Evolutionary conservation across 2,888 invertebrate species (phyloP), one percentile per base, ranked within the genome.

Genomic region (Piscicola geometra): DNA sequence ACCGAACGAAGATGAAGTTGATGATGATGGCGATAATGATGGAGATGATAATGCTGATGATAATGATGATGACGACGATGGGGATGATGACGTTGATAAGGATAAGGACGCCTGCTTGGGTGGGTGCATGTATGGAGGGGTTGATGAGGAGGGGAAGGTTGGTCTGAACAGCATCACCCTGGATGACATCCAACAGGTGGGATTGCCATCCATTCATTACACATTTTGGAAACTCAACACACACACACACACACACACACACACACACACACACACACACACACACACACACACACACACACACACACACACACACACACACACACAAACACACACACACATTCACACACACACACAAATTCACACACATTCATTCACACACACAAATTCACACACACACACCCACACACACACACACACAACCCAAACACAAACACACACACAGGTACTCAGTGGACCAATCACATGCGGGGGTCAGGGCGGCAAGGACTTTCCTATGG

Each of bases 141-240:
- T n/a, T n/a, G 30, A 50, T 18, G 73, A 66, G 28, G 33, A 33
- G 33, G 70, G 32, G 33, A 70, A 56, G 30, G n/a, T 21, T 9
- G 75, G 36, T 21, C n/a, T 73, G 60, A 73, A 73, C 36, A 73
- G 64, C 64, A 73, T 73, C 64, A 73, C 73, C 9, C 60, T 73
- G 33, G 73, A 73, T 36, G 73, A 73, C 30, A 73, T 73, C n/a
- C 73, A 73, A 60, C 73, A 73, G 60, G 73, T 73, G 3, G 9
- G 21, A 18, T n/a, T n/a, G n/a, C n/a, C n/a, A n/a, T n/a, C n/a
- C n/a, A n/a, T n/a, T n/a, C n/a, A n/a, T n/a, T n/a, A n/a, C n/a
- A n/a, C n/a, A n/a, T n/a, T n/a, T n/a, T n/a, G n/a, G n/a, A n/a
- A n/a, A n/a, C n/a, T n/a, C n/a, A n/a, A n/a, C n/a, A n/a, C n/a